Conservation (phyloP, 2,797 vertebrate genomes). For the Acipenser transmontanus region DNA sequence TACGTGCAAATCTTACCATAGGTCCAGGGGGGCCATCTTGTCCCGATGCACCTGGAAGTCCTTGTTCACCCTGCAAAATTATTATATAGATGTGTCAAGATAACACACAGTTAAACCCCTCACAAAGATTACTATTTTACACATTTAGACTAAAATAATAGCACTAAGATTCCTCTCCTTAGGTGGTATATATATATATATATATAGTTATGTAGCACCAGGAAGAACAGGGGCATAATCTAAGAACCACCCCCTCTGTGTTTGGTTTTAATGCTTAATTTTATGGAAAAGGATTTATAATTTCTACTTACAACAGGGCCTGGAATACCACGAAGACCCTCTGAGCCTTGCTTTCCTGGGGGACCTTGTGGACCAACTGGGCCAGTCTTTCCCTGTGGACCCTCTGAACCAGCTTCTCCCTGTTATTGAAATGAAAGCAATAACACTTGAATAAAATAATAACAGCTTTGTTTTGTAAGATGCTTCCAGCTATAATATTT, state of each 20-base stretch:
- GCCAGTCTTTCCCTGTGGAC: constrained; percentile 90
- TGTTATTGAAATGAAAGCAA: constrained; percentile 35
- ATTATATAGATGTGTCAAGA: constrained; percentile 17
- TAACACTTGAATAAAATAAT: background rate
- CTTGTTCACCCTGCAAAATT: constrained; percentile 84
- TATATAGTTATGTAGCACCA: too few species aligned
- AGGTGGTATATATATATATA: too few species aligned
- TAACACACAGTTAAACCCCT: too few species aligned
- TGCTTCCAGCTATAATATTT: background rate
- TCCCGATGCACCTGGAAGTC: constrained; percentile 78
- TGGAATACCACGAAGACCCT: constrained; percentile 91
- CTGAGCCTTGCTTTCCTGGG: constrained; percentile 88
- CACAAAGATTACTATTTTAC: too few species aligned
- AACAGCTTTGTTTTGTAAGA: background rate
- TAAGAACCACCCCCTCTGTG: too few species aligned
- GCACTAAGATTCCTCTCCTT: too few species aligned
- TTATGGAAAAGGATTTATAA: too few species aligned
- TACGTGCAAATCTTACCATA: constrained; percentile 59
- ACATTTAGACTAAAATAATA: too few species aligned
- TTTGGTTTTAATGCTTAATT: too few species aligned
- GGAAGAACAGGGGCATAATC: too few species aligned
- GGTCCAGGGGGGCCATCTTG: constrained; percentile 90
- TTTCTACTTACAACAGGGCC: constrained; percentile 81
- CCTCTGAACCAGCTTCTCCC: constrained; percentile 88
- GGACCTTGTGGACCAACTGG: constrained; percentile 93